Conservation (phyloP, 2,113 vertebrate species). For the Hippocampus abdominalis region DNA sequence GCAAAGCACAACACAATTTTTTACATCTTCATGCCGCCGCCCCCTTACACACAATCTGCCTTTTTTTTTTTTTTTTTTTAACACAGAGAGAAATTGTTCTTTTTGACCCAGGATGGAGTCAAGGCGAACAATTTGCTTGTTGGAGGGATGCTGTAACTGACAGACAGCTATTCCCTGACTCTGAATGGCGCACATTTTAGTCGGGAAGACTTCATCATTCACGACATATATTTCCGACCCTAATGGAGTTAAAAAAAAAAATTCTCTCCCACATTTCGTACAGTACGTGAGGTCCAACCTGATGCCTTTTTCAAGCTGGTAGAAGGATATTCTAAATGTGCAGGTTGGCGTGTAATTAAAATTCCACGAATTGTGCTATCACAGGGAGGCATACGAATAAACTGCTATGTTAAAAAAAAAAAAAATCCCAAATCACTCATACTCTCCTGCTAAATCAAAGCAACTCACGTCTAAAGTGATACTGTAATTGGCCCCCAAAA, state of each 20-base stretch:
- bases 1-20: conserved; percentile 13
- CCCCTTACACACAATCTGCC: not conserved
- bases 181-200: not conserved
- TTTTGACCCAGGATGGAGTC: not conserved
- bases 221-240: not conserved
- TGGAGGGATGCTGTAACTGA: not conserved
- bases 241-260: not conserved
- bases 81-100: not conserved
- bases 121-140: not conserved
- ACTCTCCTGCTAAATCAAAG: too few relatives aligned
- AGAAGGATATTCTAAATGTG: not conserved
- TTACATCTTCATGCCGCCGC: conserved; percentile 7
- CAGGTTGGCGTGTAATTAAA: conserved; percentile 1
- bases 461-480: too few relatives aligned
- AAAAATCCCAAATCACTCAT: too few relatives aligned
- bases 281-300: not conserved
- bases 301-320: not conserved
- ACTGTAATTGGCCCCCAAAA: too few relatives aligned
- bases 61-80: not conserved
- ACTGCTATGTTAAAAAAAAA: too few relatives aligned
- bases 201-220: not conserved
- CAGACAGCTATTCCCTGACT: not conserved
- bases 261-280: not conserved
- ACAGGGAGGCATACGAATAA: not conserved
- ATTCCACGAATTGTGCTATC: not conserved